These are phyloP conservation scores for Exocentrus adspersus DNA, from an alignment of 2,888 invertebrate genomes.

Conservation along the genomic window DNA sequence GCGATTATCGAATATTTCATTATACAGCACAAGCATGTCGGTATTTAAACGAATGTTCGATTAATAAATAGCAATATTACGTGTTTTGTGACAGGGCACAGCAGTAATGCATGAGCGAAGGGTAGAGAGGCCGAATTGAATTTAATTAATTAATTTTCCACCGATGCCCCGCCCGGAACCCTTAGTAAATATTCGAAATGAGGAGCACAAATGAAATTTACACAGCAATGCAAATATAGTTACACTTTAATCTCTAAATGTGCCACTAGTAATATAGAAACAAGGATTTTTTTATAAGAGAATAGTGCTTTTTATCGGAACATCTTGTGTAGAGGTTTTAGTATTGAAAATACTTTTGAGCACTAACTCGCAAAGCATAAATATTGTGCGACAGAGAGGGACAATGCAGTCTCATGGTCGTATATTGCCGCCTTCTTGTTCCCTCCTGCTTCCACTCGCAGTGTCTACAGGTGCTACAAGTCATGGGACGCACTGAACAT, in stretches of 20 bases:
- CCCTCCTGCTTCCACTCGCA: no score
- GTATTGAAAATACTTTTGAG: no score
- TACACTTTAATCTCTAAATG: constrained; percentile 39
- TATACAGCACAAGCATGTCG: background rate
- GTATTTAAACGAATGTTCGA: constrained; percentile 22
- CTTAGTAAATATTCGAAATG: constrained; percentile 49
- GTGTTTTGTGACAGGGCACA: constrained; percentile 34
- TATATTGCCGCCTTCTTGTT: no score
- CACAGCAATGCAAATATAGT: constrained; percentile 40
- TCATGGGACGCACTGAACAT: no score
- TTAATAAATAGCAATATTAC: constrained; percentile 33
- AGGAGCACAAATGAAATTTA: constrained; percentile 45
- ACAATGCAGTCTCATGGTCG: no score
- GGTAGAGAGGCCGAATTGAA: constrained; percentile 41
- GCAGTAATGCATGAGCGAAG: constrained; percentile 20
- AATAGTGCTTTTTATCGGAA: no score
- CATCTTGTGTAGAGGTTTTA: no score
- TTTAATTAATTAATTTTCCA: constrained; percentile 53
- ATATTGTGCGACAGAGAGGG: no score
- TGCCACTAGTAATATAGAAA: constrained; percentile 25
- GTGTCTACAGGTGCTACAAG: no score
- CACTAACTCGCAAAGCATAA: no score
- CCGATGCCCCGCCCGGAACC: constrained; percentile 45
- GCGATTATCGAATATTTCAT: background rate
- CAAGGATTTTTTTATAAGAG: no score